Evolutionary conservation across 1,140 invertebrate species (phyloP).

Genomic region (Drosophila willistoni): DNA sequence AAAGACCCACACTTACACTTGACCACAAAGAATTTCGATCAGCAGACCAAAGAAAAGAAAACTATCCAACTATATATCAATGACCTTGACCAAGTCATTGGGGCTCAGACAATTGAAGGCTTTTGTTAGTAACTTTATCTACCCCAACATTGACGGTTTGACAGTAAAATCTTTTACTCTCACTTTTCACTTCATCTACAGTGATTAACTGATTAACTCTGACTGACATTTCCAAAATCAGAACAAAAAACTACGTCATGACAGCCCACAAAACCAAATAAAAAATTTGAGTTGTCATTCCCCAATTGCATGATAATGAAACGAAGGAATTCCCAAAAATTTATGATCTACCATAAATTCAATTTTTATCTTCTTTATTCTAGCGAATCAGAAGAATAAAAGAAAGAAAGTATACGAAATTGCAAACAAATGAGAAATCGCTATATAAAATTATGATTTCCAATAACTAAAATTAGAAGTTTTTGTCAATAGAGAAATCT

Average conservation of each 20-base stretch:
- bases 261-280: constrained; percentile 16
- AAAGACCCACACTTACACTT: neutral
- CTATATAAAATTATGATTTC: constrained; percentile 2
- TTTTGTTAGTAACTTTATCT: neutral
- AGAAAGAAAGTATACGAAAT: neutral
- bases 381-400: neutral
- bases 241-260: constrained; percentile 22
- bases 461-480: neutral
- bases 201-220: neutral
- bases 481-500: neutral
- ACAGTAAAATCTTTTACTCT: constrained; percentile 71
- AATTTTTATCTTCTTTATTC: neutral
- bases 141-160: constrained; percentile 20
- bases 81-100: constrained; percentile 33
- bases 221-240: constrained; percentile 46
- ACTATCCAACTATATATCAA: neutral
- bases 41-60: neutral
- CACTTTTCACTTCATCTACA: constrained; percentile 65
- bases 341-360: constrained; percentile 26
- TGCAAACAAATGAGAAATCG: neutral
- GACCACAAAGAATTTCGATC: neutral
- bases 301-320: constrained; percentile 35
- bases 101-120: neutral
- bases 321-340: constrained; percentile 28
- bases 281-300: constrained; percentile 22